Evolutionary conservation across 2,113 vertebrate species (phyloP).

Genomic region (Pyxicephalus adspersus): DNA sequence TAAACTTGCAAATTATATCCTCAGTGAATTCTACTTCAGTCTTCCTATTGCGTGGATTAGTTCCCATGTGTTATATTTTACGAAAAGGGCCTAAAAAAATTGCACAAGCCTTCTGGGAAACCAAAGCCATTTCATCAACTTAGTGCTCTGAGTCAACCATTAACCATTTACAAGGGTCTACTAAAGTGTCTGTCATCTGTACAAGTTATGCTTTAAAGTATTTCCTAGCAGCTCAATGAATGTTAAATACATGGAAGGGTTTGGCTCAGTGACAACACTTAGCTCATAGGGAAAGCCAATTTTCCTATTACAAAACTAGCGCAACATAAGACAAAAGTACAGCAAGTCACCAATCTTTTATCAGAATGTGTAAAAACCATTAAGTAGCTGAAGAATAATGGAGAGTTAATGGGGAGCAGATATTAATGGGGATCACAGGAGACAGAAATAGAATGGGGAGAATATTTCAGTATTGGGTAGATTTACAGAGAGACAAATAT

Average conservation of each 20-base stretch:
- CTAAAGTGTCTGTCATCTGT: constrained; percentile 41
- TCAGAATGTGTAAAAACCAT: constrained; percentile 22
- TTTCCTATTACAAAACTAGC: constrained; percentile 23
- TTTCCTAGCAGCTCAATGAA: constrained; percentile 38
- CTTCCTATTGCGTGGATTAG: constrained; percentile 30
- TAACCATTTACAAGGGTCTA: constrained; percentile 51
- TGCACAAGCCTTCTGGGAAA: constrained; percentile 50
- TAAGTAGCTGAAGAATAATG: constrained; percentile 20
- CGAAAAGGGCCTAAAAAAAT: constrained; percentile 26
- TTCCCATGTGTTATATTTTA: constrained; percentile 37
- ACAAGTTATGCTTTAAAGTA: constrained; percentile 25
- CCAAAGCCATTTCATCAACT: constrained; percentile 40
- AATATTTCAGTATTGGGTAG: too few relatives aligned
- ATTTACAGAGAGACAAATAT: not conserved
- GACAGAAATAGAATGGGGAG: not conserved
- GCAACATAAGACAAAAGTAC: constrained; percentile 27
- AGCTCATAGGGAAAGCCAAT: constrained; percentile 33
- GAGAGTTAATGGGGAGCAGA: not conserved
- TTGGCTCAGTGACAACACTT: constrained; percentile 43
- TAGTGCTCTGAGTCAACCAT: constrained; percentile 48
- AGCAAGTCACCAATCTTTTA: constrained; percentile 37
- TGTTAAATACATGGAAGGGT: constrained; percentile 32
- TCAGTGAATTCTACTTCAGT: constrained; percentile 17
- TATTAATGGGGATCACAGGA: not conserved
- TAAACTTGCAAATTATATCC: constrained; percentile 31